Evolutionary conservation across 1,140 invertebrate species (phyloP), one percentile per base, ranked within the genome.

Genomic region (Pseudomyrmex gracilis): DNA sequence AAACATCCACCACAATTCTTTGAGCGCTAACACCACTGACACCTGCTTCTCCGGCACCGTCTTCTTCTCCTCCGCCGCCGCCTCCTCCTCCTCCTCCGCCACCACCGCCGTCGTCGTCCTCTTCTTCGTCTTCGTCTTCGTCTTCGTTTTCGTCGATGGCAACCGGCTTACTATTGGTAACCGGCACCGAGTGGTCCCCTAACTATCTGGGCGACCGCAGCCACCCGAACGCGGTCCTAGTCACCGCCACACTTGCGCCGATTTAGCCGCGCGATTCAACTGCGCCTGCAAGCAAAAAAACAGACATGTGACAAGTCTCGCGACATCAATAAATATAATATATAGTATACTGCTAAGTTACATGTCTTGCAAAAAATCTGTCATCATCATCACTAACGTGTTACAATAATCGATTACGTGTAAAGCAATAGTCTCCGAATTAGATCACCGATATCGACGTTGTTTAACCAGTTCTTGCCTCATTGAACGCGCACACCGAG

Each of bases 161-260:
- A 67, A 53, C 68, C 53, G 61, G 34, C 34, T 34, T 53, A 64
- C 77, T 47, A 55, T 10, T 60, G 43, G 55, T 78, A 73, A 85
- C 86, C 83, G 73, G 76, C 76, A 83, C 88, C 74, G 66, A 83
- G 63, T 57, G 63, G 22, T 67, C 77, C 74, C 70, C 84, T 82
- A 73, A 80, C 90, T 90, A 88, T 85, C 89, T 89, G 88, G 88
- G 70, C 86, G 85, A 83, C 86, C 73, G 77, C 83, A 85, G 67
- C 84, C 85, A 60, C 85, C 83, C 73, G 63, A 22, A 51, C 20
- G 47, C 86, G 67, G 84, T 86, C 78, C 78, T 86, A 76, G 80
- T 66, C 76, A 82, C 89, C 90, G 90, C 91, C 91, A 91, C 91
- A 90, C 92, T 91, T 90, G 85, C 90, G 84, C 82, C 86, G 82